Conservation (phyloP, 2,113 vertebrate genomes). For the Pangasianodon gigas region DNA sequence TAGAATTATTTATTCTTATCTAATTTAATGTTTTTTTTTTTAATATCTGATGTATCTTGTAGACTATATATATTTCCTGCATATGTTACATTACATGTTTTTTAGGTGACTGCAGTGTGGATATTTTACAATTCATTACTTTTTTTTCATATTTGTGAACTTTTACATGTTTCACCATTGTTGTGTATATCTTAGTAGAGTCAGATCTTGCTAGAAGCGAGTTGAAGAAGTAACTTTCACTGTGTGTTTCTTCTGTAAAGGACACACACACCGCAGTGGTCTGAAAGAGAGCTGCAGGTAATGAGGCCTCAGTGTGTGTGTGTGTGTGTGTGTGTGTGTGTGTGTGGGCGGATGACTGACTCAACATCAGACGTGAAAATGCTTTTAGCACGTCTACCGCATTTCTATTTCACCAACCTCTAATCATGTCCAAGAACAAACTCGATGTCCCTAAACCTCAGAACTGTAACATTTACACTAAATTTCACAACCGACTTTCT, state of each 20-base stretch:
- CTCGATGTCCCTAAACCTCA: background rate
- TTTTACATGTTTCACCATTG: background rate
- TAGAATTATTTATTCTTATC: no score
- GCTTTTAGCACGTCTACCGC: constrained; percentile 18
- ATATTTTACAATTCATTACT: no score
- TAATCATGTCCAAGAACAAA: constrained; percentile 24
- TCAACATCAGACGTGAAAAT: constrained; percentile 22
- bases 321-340: background rate
- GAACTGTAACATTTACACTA: background rate
- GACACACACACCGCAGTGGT: background rate
- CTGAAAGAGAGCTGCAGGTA: background rate
- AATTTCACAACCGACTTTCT: background rate
- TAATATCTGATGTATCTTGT: no score
- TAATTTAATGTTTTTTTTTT: no score
- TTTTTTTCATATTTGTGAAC: background rate
- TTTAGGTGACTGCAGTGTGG: no score
- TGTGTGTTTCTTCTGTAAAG: background rate
- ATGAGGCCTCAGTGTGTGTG: background rate
- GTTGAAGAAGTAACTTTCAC: background rate
- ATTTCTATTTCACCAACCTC: constrained; percentile 10
- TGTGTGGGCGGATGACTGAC: constrained; percentile 10
- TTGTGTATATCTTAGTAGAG: background rate
- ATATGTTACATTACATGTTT: no score
- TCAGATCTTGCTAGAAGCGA: background rate
- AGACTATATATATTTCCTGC: no score